Base-by-base conservation (phyloP, 1,140 invertebrate species). In the Saccostrea glomerata region DNA sequence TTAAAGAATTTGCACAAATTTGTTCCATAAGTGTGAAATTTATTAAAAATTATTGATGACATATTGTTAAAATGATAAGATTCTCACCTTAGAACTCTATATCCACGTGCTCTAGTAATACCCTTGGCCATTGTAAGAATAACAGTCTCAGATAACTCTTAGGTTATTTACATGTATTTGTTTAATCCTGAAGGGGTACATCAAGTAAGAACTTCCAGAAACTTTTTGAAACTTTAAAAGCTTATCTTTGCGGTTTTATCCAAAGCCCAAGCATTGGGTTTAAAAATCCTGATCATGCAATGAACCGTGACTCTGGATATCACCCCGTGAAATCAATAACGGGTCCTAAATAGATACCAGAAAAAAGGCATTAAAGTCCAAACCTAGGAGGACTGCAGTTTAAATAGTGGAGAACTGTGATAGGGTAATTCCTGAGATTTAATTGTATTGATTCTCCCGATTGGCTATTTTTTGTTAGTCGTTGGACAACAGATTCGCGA, bases 151-250 rank as follows among this genome's bases (percentile, higher is more conserved):
- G 23, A 30, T 30, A 15, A 77, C 25, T 13, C 1, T 47, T 30
- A 25, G 30, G 13, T 13, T 77, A 36, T 77, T 77, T 30, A 30
- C 70, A 77, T 30, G 15, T 36, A 30, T 77, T 77, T 77, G 25
- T 25, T 77, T 77, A 77, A 77, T 77, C 70, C 70, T 15, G 11
- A 36, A 13, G 25, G 25, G 25, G 70, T 77, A 25, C 70, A 25
- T 77, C 70, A 77, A 30, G 13, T 23, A 15, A 77, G 70, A 77
- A 77, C 70, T 77, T 36, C 58, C 70, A 77, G 47, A 36, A 77
- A 77, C 70, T 77, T 77, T 77, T 30, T 77, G 70, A 77, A 36
- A 30, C 70, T 77, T 77, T 77, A 77, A 77, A 77, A 77, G 70
- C 70, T 77, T 77, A 77, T 77, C 70, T 30, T 15, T 15, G 70